phyloP scores from a whole-genome alignment of 2,113 vertebrate genomes.

The Panurus biarmicus region DNA sequence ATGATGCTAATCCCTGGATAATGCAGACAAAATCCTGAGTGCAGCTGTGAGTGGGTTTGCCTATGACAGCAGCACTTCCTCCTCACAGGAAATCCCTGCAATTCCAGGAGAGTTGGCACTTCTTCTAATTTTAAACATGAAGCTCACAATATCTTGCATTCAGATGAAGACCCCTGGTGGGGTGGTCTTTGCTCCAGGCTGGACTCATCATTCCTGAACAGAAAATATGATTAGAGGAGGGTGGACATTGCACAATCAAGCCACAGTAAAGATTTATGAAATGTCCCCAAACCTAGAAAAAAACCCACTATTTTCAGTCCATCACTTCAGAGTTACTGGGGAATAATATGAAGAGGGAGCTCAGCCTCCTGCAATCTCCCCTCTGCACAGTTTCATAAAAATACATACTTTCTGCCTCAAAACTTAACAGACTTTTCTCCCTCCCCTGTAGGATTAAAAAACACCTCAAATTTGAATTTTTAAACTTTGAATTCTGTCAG shows the following conservation, averaged over 20 bases:
- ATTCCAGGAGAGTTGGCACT: neutral
- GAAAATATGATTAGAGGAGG: neutral
- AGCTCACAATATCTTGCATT: neutral
- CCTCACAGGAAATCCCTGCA: neutral
- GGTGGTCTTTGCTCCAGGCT: neutral
- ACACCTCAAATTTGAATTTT: neutral
- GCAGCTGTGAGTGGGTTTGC: neutral
- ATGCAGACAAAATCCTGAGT: neutral
- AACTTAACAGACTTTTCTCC: neutral
- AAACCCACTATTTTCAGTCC: neutral
- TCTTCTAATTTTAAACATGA: neutral
- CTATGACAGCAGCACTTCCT: neutral
- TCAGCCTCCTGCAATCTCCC: neutral
- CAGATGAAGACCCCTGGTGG: neutral
- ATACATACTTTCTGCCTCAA: fast-evolving
- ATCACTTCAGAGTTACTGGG: neutral
- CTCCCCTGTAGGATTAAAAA: neutral
- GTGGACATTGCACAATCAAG: neutral
- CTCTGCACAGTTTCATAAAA: neutral
- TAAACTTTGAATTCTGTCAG: neutral
- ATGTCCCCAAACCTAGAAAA: neutral
- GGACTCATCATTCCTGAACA: neutral
- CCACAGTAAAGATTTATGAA: neutral
- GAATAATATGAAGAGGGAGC: neutral
- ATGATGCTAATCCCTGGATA: neutral